Evolutionary conservation across 2,888 invertebrate species (phyloP), one percentile per base, ranked within the genome.

Genomic region (Strigamia transsilvanica): DNA sequence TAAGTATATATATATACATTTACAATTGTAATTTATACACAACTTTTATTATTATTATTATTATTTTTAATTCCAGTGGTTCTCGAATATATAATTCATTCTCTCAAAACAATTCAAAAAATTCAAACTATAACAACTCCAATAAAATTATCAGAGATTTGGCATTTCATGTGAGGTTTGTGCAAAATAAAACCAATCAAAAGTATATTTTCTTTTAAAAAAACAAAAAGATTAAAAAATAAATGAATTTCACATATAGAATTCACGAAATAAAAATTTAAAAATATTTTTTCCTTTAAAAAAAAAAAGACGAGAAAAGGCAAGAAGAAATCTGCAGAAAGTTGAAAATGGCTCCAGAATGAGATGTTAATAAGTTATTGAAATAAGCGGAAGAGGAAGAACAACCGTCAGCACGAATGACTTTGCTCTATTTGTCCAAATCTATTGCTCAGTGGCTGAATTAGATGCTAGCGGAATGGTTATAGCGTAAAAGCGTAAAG

Each of bases 121-220:
- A 7, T 56, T 18, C n/a, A 56, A 56, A 56, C 56, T 56, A 56
- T 56, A 56, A 18, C 18, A 56, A 56, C 56, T 56, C 21, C 56
- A 56, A 21, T 56, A 2, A 56, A 18, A 18, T n/a, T 21, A 56
- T 5, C 21, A 4, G 56, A 56, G 56, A 56, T 56, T 56, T 56
- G 56, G 56, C 56, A 56, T 56, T 56, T 56, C 0, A 10, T 56
- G 56, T 56, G 18, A 56, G 56, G 56, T 56, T 56, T 56, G 56
- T 56, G 56, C 56, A 18, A 18, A 56, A n/a, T n/a, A 21, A 56
- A 56, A 56, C 18, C 46, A 46, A 46, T 46, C 46, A 46, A 46
- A 46, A 15, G n/a, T 18, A 56, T 18, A 18, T 56, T n/a, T 4
- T 9, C 2, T 56, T 18, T n/a, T 56, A 15, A 51, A 51, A 27